Evolutionary conservation across 2,797 vertebrate species (phyloP).

Genomic region (Poecilia gillii): DNA sequence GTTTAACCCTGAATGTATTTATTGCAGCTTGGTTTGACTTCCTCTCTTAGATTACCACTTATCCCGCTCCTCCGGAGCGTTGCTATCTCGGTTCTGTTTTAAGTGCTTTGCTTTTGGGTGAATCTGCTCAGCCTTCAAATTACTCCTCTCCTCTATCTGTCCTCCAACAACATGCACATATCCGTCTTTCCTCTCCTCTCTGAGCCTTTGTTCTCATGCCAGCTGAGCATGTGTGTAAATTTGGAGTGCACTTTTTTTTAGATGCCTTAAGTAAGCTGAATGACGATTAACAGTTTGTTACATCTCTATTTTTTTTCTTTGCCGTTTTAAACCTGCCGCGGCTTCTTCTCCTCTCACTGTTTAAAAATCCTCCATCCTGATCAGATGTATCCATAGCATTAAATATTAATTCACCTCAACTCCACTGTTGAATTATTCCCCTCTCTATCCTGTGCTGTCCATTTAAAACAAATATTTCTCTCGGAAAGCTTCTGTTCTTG

Average conservation of each 20-base stretch:
- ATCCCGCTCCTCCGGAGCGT: neutral
- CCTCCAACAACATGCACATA: neutral
- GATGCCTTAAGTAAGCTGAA: neutral
- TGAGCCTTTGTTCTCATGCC: constrained; percentile 26
- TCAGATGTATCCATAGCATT: constrained; percentile 52
- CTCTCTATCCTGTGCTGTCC: constrained; percentile 33
- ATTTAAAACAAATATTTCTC: constrained; percentile 33
- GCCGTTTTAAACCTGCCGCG: neutral
- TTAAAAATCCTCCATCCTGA: constrained; percentile 49
- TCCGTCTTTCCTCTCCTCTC: constrained; percentile 3
- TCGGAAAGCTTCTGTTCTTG: constrained; percentile 48
- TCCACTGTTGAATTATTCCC: constrained; percentile 48
- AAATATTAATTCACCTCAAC: constrained; percentile 69
- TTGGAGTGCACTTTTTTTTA: constrained; percentile 17
- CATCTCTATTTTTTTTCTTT: neutral
- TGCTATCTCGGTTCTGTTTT: neutral
- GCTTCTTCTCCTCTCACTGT: constrained; percentile 30
- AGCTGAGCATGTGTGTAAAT: neutral
- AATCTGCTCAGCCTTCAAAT: neutral
- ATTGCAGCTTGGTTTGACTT: neutral
- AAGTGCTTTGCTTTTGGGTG: neutral
- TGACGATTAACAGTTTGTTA: neutral
- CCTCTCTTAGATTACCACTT: neutral
- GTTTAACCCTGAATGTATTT: neutral
- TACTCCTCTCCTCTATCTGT: constrained; percentile 10